A percentile compares a stretch with the other conserved stretches of the same genome.
These are phyloP conservation scores for Aurelia aurita DNA, from an alignment of 30 jellyfish, hydroid and myxozoan species.

Conservation along the genomic window DNA sequence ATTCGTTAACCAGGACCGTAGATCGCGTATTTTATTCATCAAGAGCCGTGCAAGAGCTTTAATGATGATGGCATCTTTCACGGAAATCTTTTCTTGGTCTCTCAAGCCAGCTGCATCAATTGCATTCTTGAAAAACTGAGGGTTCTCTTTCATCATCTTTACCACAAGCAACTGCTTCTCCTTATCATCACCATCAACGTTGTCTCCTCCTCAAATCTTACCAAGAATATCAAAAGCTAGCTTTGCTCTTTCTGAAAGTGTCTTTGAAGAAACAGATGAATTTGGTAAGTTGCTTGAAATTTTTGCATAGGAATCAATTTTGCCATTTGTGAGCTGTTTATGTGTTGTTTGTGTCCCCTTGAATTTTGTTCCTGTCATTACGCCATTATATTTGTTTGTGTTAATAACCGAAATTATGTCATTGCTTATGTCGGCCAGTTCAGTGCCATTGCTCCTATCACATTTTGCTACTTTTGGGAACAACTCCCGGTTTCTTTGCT, in stretches of 20 bases:
- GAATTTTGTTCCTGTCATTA: background rate
- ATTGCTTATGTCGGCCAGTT: constrained; percentile 1
- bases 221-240: constrained; percentile 1
- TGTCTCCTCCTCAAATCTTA: background rate
- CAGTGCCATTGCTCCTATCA: background rate
- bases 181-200: background rate
- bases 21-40: constrained; percentile 18
- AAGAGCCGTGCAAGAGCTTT: constrained; percentile 33
- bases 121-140: constrained; percentile 3
- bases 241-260: constrained; percentile 1
- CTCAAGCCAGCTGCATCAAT: background rate
- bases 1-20: constrained; percentile 11
- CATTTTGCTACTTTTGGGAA: background rate
- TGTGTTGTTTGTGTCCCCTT: background rate
- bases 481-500: background rate
- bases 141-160: background rate
- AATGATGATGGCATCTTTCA: constrained; percentile 20
- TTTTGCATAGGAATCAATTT: background rate
- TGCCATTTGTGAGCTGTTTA: background rate
- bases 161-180: background rate
- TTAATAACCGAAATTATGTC: background rate
- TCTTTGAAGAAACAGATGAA: constrained; percentile 1
- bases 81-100: background rate
- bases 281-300: constrained; percentile 4
- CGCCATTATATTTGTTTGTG: background rate